These are phyloP conservation scores for Listrodromus nycthemerus DNA, from an alignment of 2,888 invertebrate genomes.

Conservation along the genomic window DNA sequence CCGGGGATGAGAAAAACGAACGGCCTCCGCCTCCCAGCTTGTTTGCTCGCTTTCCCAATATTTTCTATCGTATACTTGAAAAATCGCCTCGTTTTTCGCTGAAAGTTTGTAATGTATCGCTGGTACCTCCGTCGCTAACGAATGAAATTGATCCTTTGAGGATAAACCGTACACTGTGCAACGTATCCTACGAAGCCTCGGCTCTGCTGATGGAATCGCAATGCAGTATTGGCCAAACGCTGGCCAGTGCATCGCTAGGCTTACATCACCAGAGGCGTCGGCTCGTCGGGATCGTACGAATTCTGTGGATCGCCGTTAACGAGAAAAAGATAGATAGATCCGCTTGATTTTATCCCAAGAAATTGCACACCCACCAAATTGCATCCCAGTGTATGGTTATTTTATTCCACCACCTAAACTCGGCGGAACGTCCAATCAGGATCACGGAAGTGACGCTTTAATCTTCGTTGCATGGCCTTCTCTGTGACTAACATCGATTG, in stretches of 20 bases:
- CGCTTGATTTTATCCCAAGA: background rate
- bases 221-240: too few relatives aligned
- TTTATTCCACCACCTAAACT: background rate
- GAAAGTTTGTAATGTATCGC: conserved; percentile 3
- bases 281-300: background rate
- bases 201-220: too few relatives aligned
- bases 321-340: background rate
- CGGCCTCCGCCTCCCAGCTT: background rate
- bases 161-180: background rate
- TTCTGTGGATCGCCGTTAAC: background rate
- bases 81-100: background rate
- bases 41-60: background rate
- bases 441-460: background rate
- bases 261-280: too few relatives aligned
- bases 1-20: background rate
- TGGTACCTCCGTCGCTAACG: conserved; percentile 8
- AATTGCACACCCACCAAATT: background rate
- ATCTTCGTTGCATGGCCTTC: background rate
- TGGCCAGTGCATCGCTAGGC: too few relatives aligned
- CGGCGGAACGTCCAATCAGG: background rate
- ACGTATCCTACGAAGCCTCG: background rate
- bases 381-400: background rate
- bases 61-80: background rate
- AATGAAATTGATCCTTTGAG: conserved; percentile 40
- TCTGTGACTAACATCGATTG: background rate